Conservation (phyloP, 1,140 invertebrate genomes). For the Drosophila novamexicana region DNA sequence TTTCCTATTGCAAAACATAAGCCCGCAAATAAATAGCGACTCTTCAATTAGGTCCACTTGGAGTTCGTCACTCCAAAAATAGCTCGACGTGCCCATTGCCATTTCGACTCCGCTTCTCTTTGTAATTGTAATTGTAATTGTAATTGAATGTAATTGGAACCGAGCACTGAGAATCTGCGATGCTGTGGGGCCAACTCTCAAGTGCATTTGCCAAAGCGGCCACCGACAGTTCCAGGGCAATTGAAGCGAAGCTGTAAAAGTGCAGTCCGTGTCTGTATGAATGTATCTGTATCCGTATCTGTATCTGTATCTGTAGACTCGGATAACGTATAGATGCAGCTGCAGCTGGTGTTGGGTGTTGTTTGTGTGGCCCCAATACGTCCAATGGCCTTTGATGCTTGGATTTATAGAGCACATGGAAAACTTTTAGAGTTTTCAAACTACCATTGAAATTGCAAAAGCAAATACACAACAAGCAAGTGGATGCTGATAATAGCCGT, state of each 20-base stretch:
- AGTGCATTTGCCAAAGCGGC: conserved; percentile 32
- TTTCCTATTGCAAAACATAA: neutral
- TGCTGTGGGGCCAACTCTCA: conserved; percentile 46
- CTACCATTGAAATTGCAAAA: conserved; percentile 43
- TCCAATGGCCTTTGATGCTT: conserved; percentile 1
- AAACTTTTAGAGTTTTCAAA: conserved; percentile 30
- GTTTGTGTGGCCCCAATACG: conserved; percentile 37
- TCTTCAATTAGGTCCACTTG: conserved; percentile 42
- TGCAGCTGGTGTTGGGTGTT: neutral
- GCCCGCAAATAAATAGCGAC: conserved; percentile 42
- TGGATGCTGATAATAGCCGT: conserved; percentile 68
- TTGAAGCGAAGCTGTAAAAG: conserved; percentile 65
- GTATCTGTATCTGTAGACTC: neutral
- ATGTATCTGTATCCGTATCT: conserved; percentile 5
- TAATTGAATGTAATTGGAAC: conserved; percentile 74
- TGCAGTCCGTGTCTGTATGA: conserved; percentile 41
- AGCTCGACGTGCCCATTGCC: conserved; percentile 33
- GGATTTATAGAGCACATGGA: conserved; percentile 23
- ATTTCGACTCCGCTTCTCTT: conserved; percentile 1
- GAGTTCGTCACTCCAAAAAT: conserved; percentile 46
- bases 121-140: conserved; percentile 27
- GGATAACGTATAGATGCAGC: conserved; percentile 7
- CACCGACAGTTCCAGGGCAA: conserved; percentile 51
- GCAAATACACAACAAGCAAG: conserved; percentile 12
- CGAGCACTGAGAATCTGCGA: conserved; percentile 23